phyloP scores from a whole-genome alignment of 1,140 invertebrate genomes.

The Zelostemma sp. region DNA sequence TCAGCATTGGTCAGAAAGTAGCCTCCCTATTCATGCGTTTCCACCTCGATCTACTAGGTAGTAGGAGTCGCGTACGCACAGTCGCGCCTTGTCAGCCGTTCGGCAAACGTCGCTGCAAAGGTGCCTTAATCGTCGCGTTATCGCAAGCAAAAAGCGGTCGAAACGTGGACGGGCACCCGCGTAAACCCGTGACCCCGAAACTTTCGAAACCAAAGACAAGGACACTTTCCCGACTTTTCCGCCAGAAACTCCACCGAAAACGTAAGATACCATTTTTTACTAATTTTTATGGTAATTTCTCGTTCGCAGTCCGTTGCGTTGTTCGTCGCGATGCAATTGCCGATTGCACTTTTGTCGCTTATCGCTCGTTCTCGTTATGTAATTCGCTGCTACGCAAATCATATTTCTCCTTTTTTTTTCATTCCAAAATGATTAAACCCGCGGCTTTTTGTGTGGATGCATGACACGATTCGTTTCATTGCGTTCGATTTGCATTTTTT shows the following conservation, averaged over 20 bases:
- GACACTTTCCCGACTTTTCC: neutral
- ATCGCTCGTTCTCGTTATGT: slow-evolving; percentile 37
- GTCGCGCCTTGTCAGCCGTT: slow-evolving; percentile 58
- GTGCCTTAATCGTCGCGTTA: slow-evolving; percentile 14
- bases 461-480: too few relatives aligned
- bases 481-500: neutral
- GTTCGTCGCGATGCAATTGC: slow-evolving; percentile 33
- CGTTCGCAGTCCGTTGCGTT: slow-evolving; percentile 19
- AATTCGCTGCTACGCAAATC: slow-evolving; percentile 30
- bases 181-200: neutral
- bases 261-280: slow-evolving; percentile 4
- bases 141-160: neutral
- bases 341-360: slow-evolving; percentile 42
- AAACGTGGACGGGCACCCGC: neutral
- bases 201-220: too few relatives aligned
- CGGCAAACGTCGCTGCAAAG: slow-evolving; percentile 44
- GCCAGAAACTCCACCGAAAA: neutral
- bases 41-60: slow-evolving; percentile 49
- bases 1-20: slow-evolving; percentile 47
- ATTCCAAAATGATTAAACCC: neutral
- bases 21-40: slow-evolving; percentile 47
- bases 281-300: slow-evolving; percentile 17
- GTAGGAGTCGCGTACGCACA: slow-evolving; percentile 58
- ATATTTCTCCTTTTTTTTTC: neutral
- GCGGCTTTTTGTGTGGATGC: too few relatives aligned